Evolutionary conservation across 2,888 invertebrate genomes (phyloP).

Genomic region (Alcis repandata): DNA sequence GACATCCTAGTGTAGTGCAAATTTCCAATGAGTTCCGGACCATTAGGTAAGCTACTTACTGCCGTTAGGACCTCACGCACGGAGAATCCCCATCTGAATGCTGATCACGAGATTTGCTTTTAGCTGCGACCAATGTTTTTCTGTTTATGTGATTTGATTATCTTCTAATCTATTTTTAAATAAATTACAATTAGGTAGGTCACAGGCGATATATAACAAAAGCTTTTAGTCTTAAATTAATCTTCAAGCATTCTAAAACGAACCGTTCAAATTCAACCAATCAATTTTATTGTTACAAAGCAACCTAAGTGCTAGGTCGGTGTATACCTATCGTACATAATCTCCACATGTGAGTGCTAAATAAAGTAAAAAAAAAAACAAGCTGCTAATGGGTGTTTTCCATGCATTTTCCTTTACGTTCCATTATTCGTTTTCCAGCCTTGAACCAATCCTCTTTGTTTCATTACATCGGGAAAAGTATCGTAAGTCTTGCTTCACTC

Average conservation of each 20-base stretch:
- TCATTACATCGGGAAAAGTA: slow-evolving; percentile 23
- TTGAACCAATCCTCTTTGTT: slow-evolving; percentile 24
- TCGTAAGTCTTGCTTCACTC: slow-evolving; percentile 13
- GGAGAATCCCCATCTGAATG: slow-evolving; percentile 56
- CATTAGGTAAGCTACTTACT: slow-evolving; percentile 74
- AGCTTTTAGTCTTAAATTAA: neutral
- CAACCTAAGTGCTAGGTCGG: neutral
- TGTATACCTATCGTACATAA: slow-evolving; percentile 1
- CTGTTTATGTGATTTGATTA: slow-evolving; percentile 9
- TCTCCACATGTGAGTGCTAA: slow-evolving; percentile 23
- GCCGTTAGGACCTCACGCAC: slow-evolving; percentile 63
- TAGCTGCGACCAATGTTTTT: slow-evolving; percentile 38
- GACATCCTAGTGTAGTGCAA: slow-evolving; percentile 55
- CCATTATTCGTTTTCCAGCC: slow-evolving; percentile 23
- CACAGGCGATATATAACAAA: no score
- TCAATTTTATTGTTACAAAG: neutral
- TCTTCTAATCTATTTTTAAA: no score
- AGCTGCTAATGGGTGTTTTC: slow-evolving; percentile 60
- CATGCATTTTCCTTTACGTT: slow-evolving; percentile 53
- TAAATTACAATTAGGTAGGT: no score
- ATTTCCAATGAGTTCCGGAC: slow-evolving; percentile 72
- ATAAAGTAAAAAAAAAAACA: slow-evolving; percentile 54
- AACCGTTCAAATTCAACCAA: no score
- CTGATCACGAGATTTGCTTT: slow-evolving; percentile 51
- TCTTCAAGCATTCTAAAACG: neutral